phyloP scores from a whole-genome alignment of 2,888 invertebrate species.

The Keiferia lycopersicella region DNA sequence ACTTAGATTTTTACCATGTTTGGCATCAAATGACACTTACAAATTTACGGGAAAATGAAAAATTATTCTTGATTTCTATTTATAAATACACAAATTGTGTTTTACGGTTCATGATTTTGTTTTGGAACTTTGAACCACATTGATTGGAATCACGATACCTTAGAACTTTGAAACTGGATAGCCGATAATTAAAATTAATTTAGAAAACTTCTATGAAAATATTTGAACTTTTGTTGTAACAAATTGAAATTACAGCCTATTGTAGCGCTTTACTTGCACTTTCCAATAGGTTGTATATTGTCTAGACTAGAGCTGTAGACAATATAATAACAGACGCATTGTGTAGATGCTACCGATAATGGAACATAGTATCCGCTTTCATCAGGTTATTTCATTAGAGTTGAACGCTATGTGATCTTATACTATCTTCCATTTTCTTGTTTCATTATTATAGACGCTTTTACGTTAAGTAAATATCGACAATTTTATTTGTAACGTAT shows the following conservation, averaged over 20 bases:
- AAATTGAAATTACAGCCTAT: background rate
- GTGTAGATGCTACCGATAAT: background rate
- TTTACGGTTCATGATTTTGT: background rate
- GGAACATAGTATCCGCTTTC: background rate
- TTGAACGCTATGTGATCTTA: background rate
- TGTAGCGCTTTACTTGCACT: no score
- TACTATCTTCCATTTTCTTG: no score
- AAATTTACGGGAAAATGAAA: no score
- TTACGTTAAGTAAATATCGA: no score
- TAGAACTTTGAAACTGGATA: background rate
- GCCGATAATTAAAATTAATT: constrained; percentile 11
- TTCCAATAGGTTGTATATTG: no score
- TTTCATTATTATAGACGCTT: no score
- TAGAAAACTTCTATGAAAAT: background rate
- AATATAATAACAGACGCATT: background rate
- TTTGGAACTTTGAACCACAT: background rate
- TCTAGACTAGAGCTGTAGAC: no score
- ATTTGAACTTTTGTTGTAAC: background rate
- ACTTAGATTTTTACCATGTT: no score
- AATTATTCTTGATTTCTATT: background rate
- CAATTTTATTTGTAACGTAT: background rate
- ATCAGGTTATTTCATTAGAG: constrained; percentile 5
- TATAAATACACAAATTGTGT: background rate
- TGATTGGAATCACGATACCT: background rate
- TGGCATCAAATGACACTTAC: no score